Evolutionary conservation across 92 coral and sea anemone species (phyloP).

Genomic region (Porites divaricata): DNA sequence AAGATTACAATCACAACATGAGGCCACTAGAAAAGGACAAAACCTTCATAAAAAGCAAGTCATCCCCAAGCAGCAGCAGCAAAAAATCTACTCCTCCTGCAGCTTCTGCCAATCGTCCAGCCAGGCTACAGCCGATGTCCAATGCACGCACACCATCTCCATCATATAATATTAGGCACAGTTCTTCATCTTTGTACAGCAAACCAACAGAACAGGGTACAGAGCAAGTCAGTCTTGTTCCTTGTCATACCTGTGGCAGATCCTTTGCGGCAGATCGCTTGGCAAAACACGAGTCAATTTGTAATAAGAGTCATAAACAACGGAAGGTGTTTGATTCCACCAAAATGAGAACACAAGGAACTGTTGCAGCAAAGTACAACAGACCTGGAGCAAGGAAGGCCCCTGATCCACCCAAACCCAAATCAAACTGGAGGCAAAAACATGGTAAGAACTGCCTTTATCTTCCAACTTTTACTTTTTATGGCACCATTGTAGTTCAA

Average conservation of each 20-base stretch:
- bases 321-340: conserved; percentile 87
- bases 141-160: conserved; percentile 45
- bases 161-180: conserved; percentile 1
- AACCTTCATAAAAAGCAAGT: conserved; percentile 40
- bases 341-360: conserved; percentile 88
- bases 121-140: conserved; percentile 70
- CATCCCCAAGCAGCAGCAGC: conserved; percentile 2
- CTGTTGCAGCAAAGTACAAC: conserved; percentile 77
- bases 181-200: conserved; percentile 10
- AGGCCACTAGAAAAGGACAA: conserved; percentile 33
- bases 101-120: conserved; percentile 34
- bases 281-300: conserved; percentile 79
- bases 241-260: conserved; percentile 95
- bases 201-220: conserved; percentile 38
- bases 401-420: conserved; percentile 73
- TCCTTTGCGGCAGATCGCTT: conserved; percentile 88
- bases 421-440: conserved; percentile 90
- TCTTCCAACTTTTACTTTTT: background rate
- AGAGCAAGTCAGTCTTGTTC: conserved; percentile 55
- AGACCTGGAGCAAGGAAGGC: conserved; percentile 67
- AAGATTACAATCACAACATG: conserved; percentile 24
- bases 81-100: conserved; percentile 36
- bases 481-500: too few relatives aligned
- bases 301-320: conserved; percentile 68
- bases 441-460: conserved; percentile 71